Evolutionary conservation across 2,113 vertebrate genomes (phyloP).

Genomic region (Brachirus orientalis): DNA sequence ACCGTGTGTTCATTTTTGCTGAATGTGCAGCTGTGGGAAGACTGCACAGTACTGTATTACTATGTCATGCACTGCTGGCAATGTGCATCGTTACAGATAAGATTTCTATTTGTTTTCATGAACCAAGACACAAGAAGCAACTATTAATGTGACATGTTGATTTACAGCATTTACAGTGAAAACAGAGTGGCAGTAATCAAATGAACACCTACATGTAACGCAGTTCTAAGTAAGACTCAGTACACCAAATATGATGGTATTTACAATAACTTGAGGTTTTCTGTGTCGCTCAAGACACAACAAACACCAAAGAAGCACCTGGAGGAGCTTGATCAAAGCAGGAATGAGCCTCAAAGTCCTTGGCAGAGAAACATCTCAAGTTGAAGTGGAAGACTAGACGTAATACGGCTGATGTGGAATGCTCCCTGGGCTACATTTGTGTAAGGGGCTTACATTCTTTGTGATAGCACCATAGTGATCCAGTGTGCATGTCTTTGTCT

Average conservation of each 20-base stretch:
- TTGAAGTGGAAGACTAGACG: constrained; percentile 16
- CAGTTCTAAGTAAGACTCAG: constrained; percentile 10
- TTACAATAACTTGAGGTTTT: neutral
- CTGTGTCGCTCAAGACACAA: neutral
- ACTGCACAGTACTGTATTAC: neutral
- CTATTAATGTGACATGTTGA: neutral
- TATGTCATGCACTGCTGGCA: constrained; percentile 1
- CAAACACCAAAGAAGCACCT: neutral
- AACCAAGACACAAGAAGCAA: neutral
- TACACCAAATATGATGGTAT: constrained; percentile 13
- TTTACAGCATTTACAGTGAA: neutral
- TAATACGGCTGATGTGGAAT: constrained; percentile 36
- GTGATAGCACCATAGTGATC: constrained; percentile 38
- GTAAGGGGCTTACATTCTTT: constrained; percentile 54
- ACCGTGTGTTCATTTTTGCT: no score
- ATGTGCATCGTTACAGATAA: neutral
- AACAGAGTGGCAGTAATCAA: neutral
- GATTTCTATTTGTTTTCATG: neutral
- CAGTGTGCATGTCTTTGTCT: constrained; percentile 4
- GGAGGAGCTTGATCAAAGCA: neutral
- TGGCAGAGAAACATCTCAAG: constrained; percentile 5
- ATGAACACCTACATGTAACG: neutral
- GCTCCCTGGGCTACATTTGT: constrained; percentile 39
- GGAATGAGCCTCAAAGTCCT: neutral
- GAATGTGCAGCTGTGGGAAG: neutral